Conservation (phyloP, 2,113 vertebrate species). For the Dipodomys stephensi region DNA sequence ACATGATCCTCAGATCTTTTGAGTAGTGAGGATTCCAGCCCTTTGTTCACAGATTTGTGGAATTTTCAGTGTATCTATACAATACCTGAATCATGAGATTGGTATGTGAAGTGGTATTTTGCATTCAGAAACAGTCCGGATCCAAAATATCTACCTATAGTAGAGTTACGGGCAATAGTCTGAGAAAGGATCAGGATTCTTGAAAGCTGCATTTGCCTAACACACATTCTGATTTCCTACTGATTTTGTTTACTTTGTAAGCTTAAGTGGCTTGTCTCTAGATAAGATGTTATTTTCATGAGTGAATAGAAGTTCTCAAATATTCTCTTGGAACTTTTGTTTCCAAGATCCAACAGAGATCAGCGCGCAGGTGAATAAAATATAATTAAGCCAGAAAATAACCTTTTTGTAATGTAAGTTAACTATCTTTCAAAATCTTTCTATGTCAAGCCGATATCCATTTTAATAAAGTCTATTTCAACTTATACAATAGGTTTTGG, state of each 20-base stretch:
- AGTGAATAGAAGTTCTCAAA: not conserved
- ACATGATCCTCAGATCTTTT: too few species aligned
- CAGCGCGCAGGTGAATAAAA: not conserved
- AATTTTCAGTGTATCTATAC: not conserved
- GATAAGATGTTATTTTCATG: not conserved
- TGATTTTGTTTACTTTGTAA: not conserved
- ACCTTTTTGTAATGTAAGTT: not conserved
- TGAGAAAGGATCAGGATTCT: not conserved
- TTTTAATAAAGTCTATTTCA: slow-evolving; percentile 23
- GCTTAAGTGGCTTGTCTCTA: not conserved
- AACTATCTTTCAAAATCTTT: not conserved
- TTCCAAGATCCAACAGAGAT: not conserved
- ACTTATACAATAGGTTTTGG: not conserved
- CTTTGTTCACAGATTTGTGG: not conserved
- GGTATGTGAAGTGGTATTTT: not conserved
- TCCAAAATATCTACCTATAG: not conserved
- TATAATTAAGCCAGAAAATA: slow-evolving; percentile 21
- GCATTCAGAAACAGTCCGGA: not conserved
- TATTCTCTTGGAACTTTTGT: not conserved
- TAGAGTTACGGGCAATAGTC: not conserved
- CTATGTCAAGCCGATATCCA: not conserved
- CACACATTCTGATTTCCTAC: not conserved
- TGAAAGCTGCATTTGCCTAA: not conserved
- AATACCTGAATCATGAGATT: not conserved
- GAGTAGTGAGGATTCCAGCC: too few species aligned